Evolutionary conservation across 1,140 invertebrate species (phyloP).

Genomic region (Anoplolepis gracilipes): DNA sequence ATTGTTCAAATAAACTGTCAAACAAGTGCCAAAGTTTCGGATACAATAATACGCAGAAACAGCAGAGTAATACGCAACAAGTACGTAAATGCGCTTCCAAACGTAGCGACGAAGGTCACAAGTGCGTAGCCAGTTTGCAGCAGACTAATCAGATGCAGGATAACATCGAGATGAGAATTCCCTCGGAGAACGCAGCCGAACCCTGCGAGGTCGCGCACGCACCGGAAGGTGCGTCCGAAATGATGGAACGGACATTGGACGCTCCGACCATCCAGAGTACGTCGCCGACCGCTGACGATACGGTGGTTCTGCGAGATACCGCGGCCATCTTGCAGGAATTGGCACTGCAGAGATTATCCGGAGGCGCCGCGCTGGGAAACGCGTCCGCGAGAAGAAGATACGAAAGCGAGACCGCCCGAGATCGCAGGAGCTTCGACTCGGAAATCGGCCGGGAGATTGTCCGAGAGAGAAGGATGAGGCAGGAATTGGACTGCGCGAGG

Average conservation of each 20-base stretch:
- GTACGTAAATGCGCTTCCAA: conserved; percentile 69
- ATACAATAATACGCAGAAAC: conserved; percentile 74
- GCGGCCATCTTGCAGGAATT: conserved; percentile 82
- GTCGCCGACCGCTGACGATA: conserved; percentile 77
- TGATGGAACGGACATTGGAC: conserved; percentile 71
- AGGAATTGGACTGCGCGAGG: conserved; percentile 84
- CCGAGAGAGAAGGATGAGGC: conserved; percentile 85
- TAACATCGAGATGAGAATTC: conserved; percentile 78
- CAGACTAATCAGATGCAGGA: conserved; percentile 67
- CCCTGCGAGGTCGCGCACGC: conserved; percentile 81
- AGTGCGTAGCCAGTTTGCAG: conserved; percentile 70
- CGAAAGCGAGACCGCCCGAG: conserved; percentile 75
- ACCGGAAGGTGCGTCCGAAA: conserved; percentile 81
- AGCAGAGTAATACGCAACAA: conserved; percentile 70
- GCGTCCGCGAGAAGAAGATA: conserved; percentile 65
- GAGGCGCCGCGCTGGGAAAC: conserved; percentile 72
- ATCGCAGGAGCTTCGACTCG: conserved; percentile 86
- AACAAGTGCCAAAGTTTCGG: conserved; percentile 76
- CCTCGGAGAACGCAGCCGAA: conserved; percentile 82
- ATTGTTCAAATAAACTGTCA: conserved; percentile 39
- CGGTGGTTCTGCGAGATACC: conserved; percentile 80
- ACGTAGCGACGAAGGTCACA: conserved; percentile 62
- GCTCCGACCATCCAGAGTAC: conserved; percentile 78
- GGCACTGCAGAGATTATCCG: conserved; percentile 81
- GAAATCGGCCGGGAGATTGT: conserved; percentile 87